phyloP scores from a whole-genome alignment of 2,113 vertebrate species.

The Psophia crepitans region DNA sequence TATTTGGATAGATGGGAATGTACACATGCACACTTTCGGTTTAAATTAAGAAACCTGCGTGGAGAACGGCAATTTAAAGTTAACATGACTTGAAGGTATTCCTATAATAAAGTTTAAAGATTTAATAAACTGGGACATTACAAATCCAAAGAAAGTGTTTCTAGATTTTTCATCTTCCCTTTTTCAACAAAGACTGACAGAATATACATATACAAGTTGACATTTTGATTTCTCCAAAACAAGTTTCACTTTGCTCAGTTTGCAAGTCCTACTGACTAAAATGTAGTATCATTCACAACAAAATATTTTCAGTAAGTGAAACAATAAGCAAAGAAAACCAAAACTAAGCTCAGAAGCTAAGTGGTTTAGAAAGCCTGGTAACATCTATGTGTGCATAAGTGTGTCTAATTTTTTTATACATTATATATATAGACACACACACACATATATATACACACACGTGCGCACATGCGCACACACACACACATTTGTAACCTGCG shows the following conservation, averaged over 20 bases:
- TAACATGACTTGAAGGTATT: slow-evolving; percentile 51
- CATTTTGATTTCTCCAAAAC: slow-evolving; percentile 71
- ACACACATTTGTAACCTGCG: slow-evolving; percentile 58
- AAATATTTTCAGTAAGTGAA: slow-evolving; percentile 72
- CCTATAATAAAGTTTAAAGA: slow-evolving; percentile 63
- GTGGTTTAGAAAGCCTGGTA: slow-evolving; percentile 69
- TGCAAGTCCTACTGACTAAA: slow-evolving; percentile 71
- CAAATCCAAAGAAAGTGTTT: slow-evolving; percentile 64
- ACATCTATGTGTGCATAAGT: slow-evolving; percentile 31
- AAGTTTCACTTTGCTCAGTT: slow-evolving; percentile 71
- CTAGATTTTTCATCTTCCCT: slow-evolving; percentile 74
- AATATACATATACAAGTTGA: slow-evolving; percentile 73
- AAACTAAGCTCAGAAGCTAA: slow-evolving; percentile 74
- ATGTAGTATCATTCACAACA: slow-evolving; percentile 71
- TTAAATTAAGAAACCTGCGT: slow-evolving; percentile 67
- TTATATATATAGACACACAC: slow-evolving; percentile 66
- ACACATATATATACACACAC: slow-evolving; percentile 53
- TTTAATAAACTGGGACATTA: slow-evolving; percentile 66
- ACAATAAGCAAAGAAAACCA: slow-evolving; percentile 75
- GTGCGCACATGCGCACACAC: slow-evolving; percentile 41
- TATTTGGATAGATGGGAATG: slow-evolving; percentile 16
- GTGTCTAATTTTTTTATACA: slow-evolving; percentile 40
- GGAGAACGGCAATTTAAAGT: slow-evolving; percentile 62
- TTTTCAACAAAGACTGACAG: slow-evolving; percentile 72
- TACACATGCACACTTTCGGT: slow-evolving; percentile 61